A percentile compares a stretch with the other conserved stretches of the same genome.
Conservation (phyloP, 2,797 vertebrate genomes). For the Sylvia borin region DNA sequence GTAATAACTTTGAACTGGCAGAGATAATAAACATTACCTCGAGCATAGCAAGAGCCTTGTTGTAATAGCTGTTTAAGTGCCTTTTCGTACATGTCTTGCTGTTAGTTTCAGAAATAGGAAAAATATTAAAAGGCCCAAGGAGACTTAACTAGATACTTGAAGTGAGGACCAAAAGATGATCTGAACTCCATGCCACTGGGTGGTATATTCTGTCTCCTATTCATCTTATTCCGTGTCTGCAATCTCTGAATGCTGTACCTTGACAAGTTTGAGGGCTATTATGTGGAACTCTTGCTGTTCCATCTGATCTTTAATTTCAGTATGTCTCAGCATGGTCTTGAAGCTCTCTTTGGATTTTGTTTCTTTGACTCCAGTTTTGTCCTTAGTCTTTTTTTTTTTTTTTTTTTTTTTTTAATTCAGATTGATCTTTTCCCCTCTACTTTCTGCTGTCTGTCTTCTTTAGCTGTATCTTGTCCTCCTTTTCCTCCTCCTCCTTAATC, state of each 20-base stretch:
- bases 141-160: slow-evolving; percentile 2
- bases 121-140: background rate
- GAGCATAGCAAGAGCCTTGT: background rate
- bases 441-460: slow-evolving; percentile 11
- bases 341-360: background rate
- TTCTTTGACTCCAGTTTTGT: background rate
- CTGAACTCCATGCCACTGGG: background rate
- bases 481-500: slow-evolving; percentile 54
- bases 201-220: slow-evolving; percentile 19
- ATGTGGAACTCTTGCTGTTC: slow-evolving; percentile 15
- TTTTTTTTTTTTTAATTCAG: background rate
- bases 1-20: background rate
- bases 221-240: background rate
- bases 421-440: background rate
- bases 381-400: background rate
- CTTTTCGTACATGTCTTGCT: background rate
- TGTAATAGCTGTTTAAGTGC: background rate
- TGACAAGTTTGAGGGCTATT: slow-evolving; percentile 8
- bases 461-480: background rate
- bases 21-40: background rate
- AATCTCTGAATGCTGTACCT: background rate
- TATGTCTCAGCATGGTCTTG: slow-evolving; percentile 23
- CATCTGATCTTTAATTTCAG: slow-evolving; percentile 28
- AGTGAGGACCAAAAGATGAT: background rate
- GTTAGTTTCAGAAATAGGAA: slow-evolving; percentile 23